Evolutionary conservation across 2,888 invertebrate species (phyloP), one percentile per base, ranked within the genome.

Genomic region (Rutpela maculata): DNA sequence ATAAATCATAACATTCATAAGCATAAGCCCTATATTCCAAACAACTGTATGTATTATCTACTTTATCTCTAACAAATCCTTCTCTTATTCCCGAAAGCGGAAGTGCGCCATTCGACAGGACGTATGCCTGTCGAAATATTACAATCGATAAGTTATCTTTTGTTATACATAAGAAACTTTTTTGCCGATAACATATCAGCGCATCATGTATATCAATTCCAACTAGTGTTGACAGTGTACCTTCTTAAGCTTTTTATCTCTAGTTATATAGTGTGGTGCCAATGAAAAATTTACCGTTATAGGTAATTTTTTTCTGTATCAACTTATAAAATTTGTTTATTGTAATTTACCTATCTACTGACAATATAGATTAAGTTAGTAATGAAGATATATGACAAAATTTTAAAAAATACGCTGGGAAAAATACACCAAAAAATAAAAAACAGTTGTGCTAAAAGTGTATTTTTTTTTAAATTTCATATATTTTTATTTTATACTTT

Each of bases 141-240:
- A 55, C 19, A 38, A 67, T 67, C 67, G 67, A 67, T 67, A 67
- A 12, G 55, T 67, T 67, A 67, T 67, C 67, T 67, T 67, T 67
- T 67, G 67, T 67, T 55, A 67, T 22, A 26, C 22, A 55, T 67
- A 22, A 67, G 67, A 55, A 67, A 67, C 67, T 55, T 26, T 55
- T 26, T 67, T 55, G 15, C 67, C 67, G 50, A 67, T 67, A 67
- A 67, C 55, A 55, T 67, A 67, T 50, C 55, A 26, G 26, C n/a
- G 22, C 6, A 26, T 67, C 67, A 26, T 67, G 55, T 66, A 66
- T 66, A 66, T 66, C 43, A 19, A 43, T 59, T 66, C 50, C 55
- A 65, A 18, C 10, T 63, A 66, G 50, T 55, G 55, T 43, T 55
- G 67, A 67, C 55, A 67, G 55, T 19, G 50, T 50, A 50, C 43